Percentiles rank a stretch among this genome's conserved stretches.
phyloP scores from a whole-genome alignment of 1,140 invertebrate species.

The roundworm (Caenorhabditis elegans) region WBcel235 BX284604.4:10624001-10624500 shows the following conservation, averaged over 20 bases:
- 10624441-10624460: constrained; percentile 15
- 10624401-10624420: background rate
- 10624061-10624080: constrained; percentile 1
- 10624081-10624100: background rate
- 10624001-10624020: background rate
- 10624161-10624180: background rate
- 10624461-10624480: background rate
- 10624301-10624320: background rate
- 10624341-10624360: background rate
- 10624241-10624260: background rate
- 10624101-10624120: background rate
- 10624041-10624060: constrained; percentile 16
- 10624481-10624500: no score
- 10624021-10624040: background rate
- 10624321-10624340: background rate
- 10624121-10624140: background rate
- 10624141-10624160: background rate
- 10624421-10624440: constrained; percentile 28
- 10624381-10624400: background rate
- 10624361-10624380: background rate
- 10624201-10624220: background rate
- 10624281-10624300: background rate
- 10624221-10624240: background rate
- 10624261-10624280: background rate
- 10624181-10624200: constrained; percentile 22